phyloP scores from a whole-genome alignment of 2,888 invertebrate species.

The Pterobdella sp. region DNA sequence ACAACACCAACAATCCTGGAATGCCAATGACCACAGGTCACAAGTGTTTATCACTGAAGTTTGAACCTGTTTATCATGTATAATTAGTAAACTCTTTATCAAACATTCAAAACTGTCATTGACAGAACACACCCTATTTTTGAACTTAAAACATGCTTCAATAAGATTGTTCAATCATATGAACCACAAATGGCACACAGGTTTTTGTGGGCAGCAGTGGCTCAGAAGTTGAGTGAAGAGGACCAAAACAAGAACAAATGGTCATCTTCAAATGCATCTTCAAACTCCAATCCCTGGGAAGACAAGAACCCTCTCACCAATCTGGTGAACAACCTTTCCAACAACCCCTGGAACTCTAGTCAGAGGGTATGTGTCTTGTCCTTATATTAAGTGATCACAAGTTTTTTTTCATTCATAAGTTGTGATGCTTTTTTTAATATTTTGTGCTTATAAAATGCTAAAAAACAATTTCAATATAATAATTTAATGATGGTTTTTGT shows the following conservation, averaged over 20 bases:
- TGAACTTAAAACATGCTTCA: too few relatives aligned
- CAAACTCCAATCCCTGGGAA: neutral
- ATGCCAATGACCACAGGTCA: neutral
- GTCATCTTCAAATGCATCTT: neutral
- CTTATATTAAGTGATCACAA: neutral
- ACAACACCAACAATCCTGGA: slow-evolving; percentile 5
- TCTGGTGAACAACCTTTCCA: neutral
- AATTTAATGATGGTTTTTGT: too few relatives aligned
- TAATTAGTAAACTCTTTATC: neutral
- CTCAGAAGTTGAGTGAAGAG: slow-evolving; percentile 17
- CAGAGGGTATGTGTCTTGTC: slow-evolving; percentile 25
- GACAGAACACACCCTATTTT: too few relatives aligned
- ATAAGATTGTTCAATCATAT: too few relatives aligned
- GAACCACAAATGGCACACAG: neutral
- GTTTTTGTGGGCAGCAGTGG: slow-evolving; percentile 15
- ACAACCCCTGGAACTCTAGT: slow-evolving; percentile 22
- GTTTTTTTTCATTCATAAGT: slow-evolving; percentile 2
- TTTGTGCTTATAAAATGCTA: too few relatives aligned
- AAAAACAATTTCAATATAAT: too few relatives aligned
- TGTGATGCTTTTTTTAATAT: neutral
- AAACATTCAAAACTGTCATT: neutral
- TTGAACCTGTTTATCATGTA: neutral
- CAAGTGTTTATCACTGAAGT: neutral
- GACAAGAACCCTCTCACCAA: slow-evolving; percentile 1
- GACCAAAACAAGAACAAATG: neutral